phyloP scores from a whole-genome alignment of 2,113 vertebrate species.

The Siphamia tubifer region DNA sequence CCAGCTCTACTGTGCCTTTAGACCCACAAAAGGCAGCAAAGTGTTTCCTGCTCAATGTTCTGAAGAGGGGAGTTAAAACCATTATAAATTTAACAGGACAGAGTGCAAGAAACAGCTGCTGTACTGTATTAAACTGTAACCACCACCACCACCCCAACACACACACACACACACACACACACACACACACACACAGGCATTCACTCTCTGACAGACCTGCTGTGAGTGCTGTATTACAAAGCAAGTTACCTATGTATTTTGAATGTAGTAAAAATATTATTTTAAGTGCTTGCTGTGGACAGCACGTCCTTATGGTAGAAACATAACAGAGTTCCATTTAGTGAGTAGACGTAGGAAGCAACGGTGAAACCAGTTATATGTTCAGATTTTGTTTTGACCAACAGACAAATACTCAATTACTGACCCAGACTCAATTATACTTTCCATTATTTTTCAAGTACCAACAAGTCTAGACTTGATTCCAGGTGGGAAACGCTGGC shows the following conservation, averaged over 20 bases:
- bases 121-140: slow-evolving; percentile 41
- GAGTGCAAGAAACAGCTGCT: slow-evolving; percentile 54
- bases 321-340: not conserved
- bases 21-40: slow-evolving; percentile 17
- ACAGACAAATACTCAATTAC: slow-evolving; percentile 6
- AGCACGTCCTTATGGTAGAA: not conserved
- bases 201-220: slow-evolving; percentile 3
- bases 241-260: slow-evolving; percentile 22
- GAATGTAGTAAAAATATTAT: not conserved
- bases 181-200: not conserved
- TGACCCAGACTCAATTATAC: slow-evolving; percentile 29
- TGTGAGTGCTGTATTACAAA: slow-evolving; percentile 6
- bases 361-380: not conserved
- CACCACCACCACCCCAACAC: not conserved
- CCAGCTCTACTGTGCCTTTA: not conserved
- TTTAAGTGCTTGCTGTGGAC: slow-evolving; percentile 16
- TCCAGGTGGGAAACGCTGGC: slow-evolving; percentile 9
- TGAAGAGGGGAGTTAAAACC: slow-evolving; percentile 22
- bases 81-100: slow-evolving; percentile 65
- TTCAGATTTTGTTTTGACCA: not conserved
- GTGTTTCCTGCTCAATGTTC: slow-evolving; percentile 35
- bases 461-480: slow-evolving; percentile 54
- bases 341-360: not conserved
- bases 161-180: not conserved
- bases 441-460: slow-evolving; percentile 16